phyloP scores from a whole-genome alignment of 2,797 vertebrate genomes.

The Botia almorhae region DNA sequence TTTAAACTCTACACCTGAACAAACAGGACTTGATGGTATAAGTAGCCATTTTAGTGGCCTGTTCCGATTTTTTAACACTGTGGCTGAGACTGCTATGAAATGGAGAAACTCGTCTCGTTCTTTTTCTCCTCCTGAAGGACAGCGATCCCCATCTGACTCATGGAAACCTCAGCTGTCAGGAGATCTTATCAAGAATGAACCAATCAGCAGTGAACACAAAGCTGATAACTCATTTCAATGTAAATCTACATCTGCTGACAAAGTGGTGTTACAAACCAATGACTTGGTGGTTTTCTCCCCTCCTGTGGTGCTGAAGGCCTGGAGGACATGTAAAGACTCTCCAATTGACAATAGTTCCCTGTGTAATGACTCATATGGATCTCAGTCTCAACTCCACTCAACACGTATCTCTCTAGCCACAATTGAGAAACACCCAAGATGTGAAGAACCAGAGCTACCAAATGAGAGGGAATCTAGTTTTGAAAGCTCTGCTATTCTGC shows the following conservation, averaged over 20 bases:
- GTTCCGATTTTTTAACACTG: constrained; percentile 85
- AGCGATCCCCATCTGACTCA: constrained; percentile 71
- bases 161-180: constrained; percentile 61
- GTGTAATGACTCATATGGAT: constrained; percentile 56
- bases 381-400: constrained; percentile 58
- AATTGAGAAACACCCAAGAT: constrained; percentile 67
- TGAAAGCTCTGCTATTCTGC: constrained; percentile 67
- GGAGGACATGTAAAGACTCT: constrained; percentile 67
- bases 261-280: constrained; percentile 38
- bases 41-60: constrained; percentile 82
- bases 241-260: constrained; percentile 56
- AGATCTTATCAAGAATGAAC: constrained; percentile 68
- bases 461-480: constrained; percentile 77
- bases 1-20: constrained; percentile 67
- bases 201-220: constrained; percentile 66
- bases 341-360: constrained; percentile 66
- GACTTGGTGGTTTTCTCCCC: constrained; percentile 64
- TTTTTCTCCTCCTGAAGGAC: constrained; percentile 81
- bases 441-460: constrained; percentile 58
- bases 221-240: constrained; percentile 54
- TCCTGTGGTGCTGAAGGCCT: constrained; percentile 70
- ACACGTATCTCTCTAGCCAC: constrained; percentile 63
- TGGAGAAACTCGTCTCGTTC: constrained; percentile 83
- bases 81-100: constrained; percentile 85
- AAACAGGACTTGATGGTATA: constrained; percentile 75